These are phyloP conservation scores for Betta splendens DNA, from an alignment of 2,797 vertebrate genomes.

Conservation along the genomic window DNA sequence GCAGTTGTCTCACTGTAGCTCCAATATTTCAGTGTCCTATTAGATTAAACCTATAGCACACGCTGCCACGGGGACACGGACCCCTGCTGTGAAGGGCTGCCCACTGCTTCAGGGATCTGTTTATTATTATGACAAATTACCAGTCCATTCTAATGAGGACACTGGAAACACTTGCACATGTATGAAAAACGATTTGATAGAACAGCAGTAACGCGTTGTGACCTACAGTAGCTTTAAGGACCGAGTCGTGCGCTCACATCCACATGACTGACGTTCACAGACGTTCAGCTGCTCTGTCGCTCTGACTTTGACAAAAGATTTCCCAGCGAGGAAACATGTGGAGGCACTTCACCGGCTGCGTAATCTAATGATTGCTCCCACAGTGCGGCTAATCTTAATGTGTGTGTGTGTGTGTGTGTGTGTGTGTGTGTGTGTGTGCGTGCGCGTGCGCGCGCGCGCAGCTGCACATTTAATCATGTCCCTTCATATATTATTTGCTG, in stretches of 20 bases:
- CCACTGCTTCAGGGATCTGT: constrained; percentile 3
- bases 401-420: constrained; percentile 9
- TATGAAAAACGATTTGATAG: not conserved
- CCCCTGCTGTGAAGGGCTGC: not conserved
- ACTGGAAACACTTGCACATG: constrained; percentile 2
- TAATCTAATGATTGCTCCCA: constrained; percentile 52
- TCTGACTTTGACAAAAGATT: constrained; percentile 26
- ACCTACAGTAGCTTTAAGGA: not conserved
- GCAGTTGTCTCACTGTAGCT: no score
- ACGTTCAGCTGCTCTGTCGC: not conserved
- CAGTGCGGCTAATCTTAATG: constrained; percentile 13
- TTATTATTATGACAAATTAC: not conserved
- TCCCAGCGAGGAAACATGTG: constrained; percentile 28
- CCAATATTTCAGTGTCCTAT: constrained; percentile 4
- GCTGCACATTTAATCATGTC: no score
- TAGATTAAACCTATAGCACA: constrained; percentile 11
- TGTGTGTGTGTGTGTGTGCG: not conserved
- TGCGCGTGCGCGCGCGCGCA: no score
- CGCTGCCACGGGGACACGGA: constrained; percentile 1
- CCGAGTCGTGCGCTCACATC: not conserved
- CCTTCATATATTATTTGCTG: not conserved
- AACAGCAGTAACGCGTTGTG: not conserved
- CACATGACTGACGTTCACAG: constrained; percentile 9
- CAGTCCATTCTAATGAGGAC: not conserved
- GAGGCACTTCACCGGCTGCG: constrained; percentile 31